Conservation (phyloP, 2,888 invertebrate genomes). For the Amphimallon solstitiale region DNA sequence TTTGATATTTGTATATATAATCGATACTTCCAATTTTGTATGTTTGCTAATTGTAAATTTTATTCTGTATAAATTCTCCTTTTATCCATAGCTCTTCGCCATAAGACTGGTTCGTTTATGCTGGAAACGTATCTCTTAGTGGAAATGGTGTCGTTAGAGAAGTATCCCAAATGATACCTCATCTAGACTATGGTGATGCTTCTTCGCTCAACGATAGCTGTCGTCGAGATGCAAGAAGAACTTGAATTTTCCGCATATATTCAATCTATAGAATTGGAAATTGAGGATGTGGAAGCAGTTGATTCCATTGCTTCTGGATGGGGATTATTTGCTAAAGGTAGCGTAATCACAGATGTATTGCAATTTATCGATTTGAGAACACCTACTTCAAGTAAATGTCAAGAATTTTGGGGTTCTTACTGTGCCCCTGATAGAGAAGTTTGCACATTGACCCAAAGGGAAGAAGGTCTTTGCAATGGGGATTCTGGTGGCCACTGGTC, state of each 20-base stretch:
- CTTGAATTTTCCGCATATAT: not conserved
- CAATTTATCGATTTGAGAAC: slow-evolving; percentile 4
- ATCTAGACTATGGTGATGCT: not conserved
- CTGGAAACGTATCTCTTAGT: not conserved
- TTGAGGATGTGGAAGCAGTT: not conserved
- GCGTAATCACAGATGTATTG: not conserved
- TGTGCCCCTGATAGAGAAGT: not conserved
- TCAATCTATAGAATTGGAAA: slow-evolving; percentile 19
- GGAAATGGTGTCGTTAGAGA: not conserved
- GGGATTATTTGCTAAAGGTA: not conserved
- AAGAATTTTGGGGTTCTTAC: not conserved
- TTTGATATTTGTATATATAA: not conserved
- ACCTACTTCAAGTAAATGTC: not conserved
- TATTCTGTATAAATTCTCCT: not conserved
- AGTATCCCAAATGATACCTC: slow-evolving; percentile 8
- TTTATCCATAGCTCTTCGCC: slow-evolving; percentile 3
- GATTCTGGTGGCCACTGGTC: slow-evolving; percentile 34
- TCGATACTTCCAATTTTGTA: too few species aligned
- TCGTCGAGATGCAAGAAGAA: slow-evolving; percentile 9
- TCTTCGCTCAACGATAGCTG: not conserved
- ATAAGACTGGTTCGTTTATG: not conserved
- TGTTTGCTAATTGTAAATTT: too few species aligned
- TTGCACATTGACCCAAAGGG: not conserved
- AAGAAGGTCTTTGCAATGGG: slow-evolving; percentile 7
- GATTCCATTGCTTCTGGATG: slow-evolving; percentile 10